Evolutionary conservation across 2,113 vertebrate species (phyloP).

Genomic region (Daboia siamensis): DNA sequence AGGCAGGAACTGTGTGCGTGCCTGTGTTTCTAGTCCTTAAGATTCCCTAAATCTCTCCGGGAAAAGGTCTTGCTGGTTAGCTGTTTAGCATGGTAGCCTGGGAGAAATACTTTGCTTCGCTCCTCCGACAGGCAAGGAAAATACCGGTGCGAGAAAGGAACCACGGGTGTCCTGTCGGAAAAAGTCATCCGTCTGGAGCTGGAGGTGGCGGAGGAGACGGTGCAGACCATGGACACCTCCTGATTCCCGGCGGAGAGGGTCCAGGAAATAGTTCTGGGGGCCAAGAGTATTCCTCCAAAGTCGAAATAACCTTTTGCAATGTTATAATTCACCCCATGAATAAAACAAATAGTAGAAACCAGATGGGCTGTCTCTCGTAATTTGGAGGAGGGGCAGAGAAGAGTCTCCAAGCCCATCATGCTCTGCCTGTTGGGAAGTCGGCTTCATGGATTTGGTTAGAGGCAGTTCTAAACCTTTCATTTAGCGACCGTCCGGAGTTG

Average conservation of each 20-base stretch:
- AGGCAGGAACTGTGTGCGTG: not conserved
- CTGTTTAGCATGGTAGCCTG: too few relatives aligned
- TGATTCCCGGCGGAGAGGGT: constrained; percentile 2
- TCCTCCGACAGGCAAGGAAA: constrained; percentile 62
- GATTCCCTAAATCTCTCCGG: not conserved
- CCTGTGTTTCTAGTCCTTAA: not conserved
- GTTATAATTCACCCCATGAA: not conserved
- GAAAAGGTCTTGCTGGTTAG: not conserved
- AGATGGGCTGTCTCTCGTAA: not conserved
- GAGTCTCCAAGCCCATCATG: not conserved
- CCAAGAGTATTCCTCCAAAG: rapidly evolving
- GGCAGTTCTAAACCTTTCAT: not conserved
- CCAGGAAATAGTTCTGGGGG: rapidly evolving
- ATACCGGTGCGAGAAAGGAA: constrained; percentile 78
- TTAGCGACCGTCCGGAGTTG: too few relatives aligned
- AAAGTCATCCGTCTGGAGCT: constrained; percentile 66
- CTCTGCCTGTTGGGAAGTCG: not conserved
- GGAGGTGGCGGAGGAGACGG: constrained; percentile 74
- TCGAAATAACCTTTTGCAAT: not conserved
- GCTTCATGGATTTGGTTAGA: not conserved
- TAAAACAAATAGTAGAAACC: not conserved
- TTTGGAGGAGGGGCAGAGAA: too few relatives aligned
- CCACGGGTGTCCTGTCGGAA: constrained; percentile 73
- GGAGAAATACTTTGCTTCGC: not conserved
- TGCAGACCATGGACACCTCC: constrained; percentile 81